phyloP scores from a whole-genome alignment of 2,797 vertebrate species.

The Acipenser oxyrinchus region DNA sequence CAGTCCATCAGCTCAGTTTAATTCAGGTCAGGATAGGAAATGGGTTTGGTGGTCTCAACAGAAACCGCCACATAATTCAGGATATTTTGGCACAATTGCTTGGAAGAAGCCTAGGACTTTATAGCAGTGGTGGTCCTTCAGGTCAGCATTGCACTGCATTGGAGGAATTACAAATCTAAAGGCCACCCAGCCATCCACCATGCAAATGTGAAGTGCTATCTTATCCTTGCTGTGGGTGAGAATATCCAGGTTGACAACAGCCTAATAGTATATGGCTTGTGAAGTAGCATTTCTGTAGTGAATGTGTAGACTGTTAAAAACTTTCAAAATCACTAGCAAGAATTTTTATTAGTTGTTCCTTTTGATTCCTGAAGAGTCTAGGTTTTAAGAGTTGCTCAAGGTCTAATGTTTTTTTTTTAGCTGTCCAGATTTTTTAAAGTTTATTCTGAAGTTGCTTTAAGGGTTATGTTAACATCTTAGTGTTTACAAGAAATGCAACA shows the following conservation, averaged over 20 bases:
- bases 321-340: slow-evolving; percentile 45
- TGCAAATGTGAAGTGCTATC: slow-evolving; percentile 31
- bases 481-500: too few relatives aligned
- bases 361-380: not conserved
- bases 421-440: too few relatives aligned
- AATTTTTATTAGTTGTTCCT: slow-evolving; percentile 10
- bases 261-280: too few relatives aligned
- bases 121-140: slow-evolving; percentile 20
- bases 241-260: slow-evolving; percentile 17
- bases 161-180: slow-evolving; percentile 3
- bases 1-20: slow-evolving; percentile 42
- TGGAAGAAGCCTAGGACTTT: slow-evolving; percentile 7
- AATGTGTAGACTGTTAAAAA: slow-evolving; percentile 32
- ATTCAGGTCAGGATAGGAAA: slow-evolving; percentile 35
- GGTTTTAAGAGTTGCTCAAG: too few relatives aligned
- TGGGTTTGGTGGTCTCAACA: not conserved
- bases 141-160: not conserved
- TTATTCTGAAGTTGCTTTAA: slow-evolving; percentile 9
- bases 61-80: not conserved
- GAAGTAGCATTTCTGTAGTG: slow-evolving; percentile 23
- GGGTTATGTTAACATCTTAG: not conserved
- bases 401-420: too few relatives aligned
- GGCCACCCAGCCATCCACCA: slow-evolving; percentile 32
- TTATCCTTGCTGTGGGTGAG: slow-evolving; percentile 28
- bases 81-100: not conserved